A percentile compares a stretch with the other conserved stretches of the same genome.
Conservation (phyloP, 2,113 vertebrate species). For the Eretmochelys imbricata region DNA sequence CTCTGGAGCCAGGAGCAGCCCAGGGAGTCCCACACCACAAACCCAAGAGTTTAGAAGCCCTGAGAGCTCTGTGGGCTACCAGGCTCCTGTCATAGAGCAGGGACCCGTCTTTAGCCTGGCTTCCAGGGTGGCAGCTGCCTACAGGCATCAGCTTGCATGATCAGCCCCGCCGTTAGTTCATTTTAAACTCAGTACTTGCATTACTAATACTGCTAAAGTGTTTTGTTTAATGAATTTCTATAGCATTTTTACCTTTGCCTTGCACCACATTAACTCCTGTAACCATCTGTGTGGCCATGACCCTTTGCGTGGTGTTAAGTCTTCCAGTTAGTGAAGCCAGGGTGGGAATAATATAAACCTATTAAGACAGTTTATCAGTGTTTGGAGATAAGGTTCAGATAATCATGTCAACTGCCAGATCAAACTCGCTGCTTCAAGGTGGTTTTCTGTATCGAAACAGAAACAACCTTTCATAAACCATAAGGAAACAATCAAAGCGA, state of each 20-base stretch:
- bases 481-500: background rate
- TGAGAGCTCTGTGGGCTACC: background rate
- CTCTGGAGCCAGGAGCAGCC: background rate
- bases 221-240: background rate
- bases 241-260: background rate
- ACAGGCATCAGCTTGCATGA: rapidly evolving
- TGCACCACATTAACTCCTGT: background rate
- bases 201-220: background rate
- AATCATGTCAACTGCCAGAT: background rate
- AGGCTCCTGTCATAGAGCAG: background rate
- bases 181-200: background rate
- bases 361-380: background rate
- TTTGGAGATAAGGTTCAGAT: background rate
- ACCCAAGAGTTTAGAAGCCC: background rate
- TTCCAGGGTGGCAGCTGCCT: background rate
- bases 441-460: background rate
- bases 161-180: background rate
- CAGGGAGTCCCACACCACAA: background rate
- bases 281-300: background rate
- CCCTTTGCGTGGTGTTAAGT: background rate
- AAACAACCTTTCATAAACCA: constrained; percentile 1
- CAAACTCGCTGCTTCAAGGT: background rate
- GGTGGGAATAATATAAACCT: rapidly evolving
- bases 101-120: background rate
- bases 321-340: background rate